These are phyloP conservation scores for Pluvianellus socialis DNA, from an alignment of 2,113 vertebrate genomes.

Conservation along the genomic window DNA sequence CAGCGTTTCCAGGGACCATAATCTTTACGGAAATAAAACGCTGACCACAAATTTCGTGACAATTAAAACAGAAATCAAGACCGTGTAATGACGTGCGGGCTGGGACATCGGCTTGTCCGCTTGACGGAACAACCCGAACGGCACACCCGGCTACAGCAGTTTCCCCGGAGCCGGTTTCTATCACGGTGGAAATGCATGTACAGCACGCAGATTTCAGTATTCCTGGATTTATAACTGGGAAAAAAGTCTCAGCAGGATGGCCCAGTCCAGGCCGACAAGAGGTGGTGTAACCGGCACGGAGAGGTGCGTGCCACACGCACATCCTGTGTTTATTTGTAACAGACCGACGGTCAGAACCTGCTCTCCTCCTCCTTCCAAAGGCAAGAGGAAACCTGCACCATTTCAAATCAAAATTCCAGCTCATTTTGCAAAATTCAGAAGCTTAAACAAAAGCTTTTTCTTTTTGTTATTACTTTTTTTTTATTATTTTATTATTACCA, in stretches of 20 bases:
- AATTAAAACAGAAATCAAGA: not conserved
- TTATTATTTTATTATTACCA: too few relatives aligned
- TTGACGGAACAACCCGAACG: rapidly evolving
- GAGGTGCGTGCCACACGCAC: rapidly evolving
- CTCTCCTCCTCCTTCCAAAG: not conserved
- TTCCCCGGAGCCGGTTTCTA: not conserved
- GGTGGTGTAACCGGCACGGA: rapidly evolving
- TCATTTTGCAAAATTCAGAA: not conserved
- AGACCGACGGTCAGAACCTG: not conserved
- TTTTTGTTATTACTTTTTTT: not conserved
- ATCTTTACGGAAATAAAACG: not conserved
- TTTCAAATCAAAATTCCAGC: not conserved
- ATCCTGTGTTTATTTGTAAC: rapidly evolving
- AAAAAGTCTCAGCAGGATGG: not conserved
- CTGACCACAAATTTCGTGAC: not conserved
- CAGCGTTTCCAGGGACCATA: not conserved
- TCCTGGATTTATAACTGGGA: not conserved
- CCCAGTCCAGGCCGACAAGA: not conserved
- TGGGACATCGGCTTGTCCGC: not conserved
- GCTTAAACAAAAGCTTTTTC: not conserved
- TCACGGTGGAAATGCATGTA: rapidly evolving
- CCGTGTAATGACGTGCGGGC: rapidly evolving
- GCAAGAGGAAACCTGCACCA: rapidly evolving
- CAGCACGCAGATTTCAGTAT: rapidly evolving
- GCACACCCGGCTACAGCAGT: not conserved